Conservation (phyloP, 2,113 vertebrate species). For the Nycticorax nycticorax region DNA sequence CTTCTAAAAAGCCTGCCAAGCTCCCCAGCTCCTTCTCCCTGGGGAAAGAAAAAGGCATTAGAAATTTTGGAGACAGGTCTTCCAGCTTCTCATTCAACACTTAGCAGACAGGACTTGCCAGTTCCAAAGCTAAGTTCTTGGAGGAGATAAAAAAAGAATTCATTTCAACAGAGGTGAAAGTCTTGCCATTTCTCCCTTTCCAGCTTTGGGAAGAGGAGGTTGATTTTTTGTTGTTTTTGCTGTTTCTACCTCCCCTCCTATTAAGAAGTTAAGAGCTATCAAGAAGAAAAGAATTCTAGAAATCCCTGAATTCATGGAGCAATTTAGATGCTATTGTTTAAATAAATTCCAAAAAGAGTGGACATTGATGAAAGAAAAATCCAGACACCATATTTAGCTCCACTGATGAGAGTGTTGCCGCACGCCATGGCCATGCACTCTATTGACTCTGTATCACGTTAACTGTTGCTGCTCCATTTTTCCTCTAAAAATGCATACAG, state of each 20-base stretch:
- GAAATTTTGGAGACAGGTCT: background rate
- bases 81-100: background rate
- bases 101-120: background rate
- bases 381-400: background rate
- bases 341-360: background rate
- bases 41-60: background rate
- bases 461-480: background rate
- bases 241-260: background rate
- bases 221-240: background rate
- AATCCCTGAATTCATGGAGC: background rate
- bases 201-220: background rate
- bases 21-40: background rate
- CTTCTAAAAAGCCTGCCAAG: slow-evolving; percentile 8
- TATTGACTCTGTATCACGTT: accelerated
- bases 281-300: background rate
- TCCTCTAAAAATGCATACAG: background rate
- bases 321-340: background rate
- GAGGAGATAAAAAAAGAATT: background rate
- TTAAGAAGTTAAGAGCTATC: background rate
- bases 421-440: accelerated
- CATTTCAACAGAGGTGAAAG: background rate
- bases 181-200: background rate
- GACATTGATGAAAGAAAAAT: background rate
- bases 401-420: background rate
- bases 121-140: background rate